Evolutionary conservation across 2,113 vertebrate genomes (phyloP).

Genomic region (Solenodon paradoxus): DNA sequence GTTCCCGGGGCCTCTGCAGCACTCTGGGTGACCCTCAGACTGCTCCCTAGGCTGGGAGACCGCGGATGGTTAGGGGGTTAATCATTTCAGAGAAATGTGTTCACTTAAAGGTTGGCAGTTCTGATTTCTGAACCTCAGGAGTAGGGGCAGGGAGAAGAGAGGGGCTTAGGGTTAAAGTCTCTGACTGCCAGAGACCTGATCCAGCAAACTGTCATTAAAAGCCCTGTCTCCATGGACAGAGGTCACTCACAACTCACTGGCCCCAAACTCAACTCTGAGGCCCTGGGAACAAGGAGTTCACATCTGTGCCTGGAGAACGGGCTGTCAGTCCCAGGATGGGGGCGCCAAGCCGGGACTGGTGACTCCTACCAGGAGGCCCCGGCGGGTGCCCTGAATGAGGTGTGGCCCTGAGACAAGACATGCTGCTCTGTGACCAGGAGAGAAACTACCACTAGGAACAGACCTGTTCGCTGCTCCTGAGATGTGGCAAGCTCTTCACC

Average conservation of each 20-base stretch:
- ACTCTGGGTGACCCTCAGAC: neutral
- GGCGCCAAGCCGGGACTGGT: neutral
- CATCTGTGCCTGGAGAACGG: constrained; percentile 51
- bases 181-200: constrained; percentile 33
- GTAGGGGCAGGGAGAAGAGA: neutral
- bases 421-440: neutral
- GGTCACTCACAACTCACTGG: constrained; percentile 66
- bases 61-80: constrained; percentile 49
- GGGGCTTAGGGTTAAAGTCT: constrained; percentile 53
- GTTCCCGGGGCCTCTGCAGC: neutral
- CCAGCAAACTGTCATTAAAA: constrained; percentile 57
- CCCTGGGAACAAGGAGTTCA: constrained; percentile 55
- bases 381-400: neutral
- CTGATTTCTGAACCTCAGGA: constrained; percentile 58
- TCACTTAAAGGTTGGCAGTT: constrained; percentile 56
- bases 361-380: neutral
- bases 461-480: constrained; percentile 20
- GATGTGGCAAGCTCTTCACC: constrained; percentile 70
- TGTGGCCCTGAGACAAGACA: neutral
- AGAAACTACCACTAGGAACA: neutral
- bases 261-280: constrained; percentile 63
- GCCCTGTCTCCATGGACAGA: constrained; percentile 56
- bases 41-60: neutral
- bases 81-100: constrained; percentile 63
- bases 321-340: neutral